Evolutionary conservation across 2,888 invertebrate species (phyloP), one percentile per base, ranked within the genome.

Genomic region (Agrenia bidenticulata): DNA sequence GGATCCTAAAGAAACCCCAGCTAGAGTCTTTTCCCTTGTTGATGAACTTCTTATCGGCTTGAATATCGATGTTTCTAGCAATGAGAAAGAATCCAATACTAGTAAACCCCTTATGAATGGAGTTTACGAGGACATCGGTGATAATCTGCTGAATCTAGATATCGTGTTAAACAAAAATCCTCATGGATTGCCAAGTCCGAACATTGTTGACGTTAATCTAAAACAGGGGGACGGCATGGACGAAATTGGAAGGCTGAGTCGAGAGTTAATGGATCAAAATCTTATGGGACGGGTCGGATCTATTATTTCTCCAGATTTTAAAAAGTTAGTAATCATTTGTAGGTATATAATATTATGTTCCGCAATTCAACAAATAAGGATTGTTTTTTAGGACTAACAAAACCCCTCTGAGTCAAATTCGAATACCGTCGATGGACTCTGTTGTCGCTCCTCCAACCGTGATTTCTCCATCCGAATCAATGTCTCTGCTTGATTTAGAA

Each of bases 251-350:
- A 55, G 64, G 60, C 53, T 75, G 26, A 75, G 73, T 63, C 58
- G 69, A 53, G 70, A 76, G 63, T 61, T 76, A 23, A 74, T 76
- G 74, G 70, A 73, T 39, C 55, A 72, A 45, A 67, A 72, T 45
- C 39, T 75, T 32, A 54, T 63, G 37, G 66, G 66, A 9, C 32
- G 61, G 1, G 39, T 50, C 7, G 61, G 59, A 41, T 64, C 61
- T 15, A 50, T 27, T 2, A 19, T 13, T 41, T 11, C 41, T 57
- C 24, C 65, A 5, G 64, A 70, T 23, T 32, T 55, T 1, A 70
- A 67, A 65, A 70, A 70, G 69, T 70, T 61, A 21, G 32, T 51
- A 54, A 21, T 51, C 7, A 24, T 9, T 15, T 51, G 23, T 51
- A 23, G 51, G 7, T 51, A 15, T 11, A 51, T 51, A 7, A 51